Conservation (phyloP, 1,140 invertebrate genomes). For the Hypothenemus hampei region DNA sequence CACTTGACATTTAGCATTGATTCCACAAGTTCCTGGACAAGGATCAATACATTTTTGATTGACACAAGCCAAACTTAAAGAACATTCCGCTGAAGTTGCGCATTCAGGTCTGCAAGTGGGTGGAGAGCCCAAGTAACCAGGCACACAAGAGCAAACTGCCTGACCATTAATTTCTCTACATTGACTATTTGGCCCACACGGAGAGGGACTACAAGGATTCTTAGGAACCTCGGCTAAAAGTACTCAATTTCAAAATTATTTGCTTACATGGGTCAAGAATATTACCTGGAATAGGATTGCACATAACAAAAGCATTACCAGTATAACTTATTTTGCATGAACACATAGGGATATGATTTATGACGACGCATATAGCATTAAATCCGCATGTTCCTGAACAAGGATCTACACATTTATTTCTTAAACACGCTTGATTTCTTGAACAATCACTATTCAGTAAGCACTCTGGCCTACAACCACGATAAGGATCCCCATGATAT, state of each 20-base stretch:
- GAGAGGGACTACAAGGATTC: constrained; percentile 62
- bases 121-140: constrained; percentile 58
- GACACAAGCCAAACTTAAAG: constrained; percentile 59
- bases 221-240: constrained; percentile 31
- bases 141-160: constrained; percentile 61
- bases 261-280: background rate
- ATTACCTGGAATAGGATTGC: constrained; percentile 53
- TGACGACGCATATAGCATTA: constrained; percentile 60
- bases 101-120: constrained; percentile 64
- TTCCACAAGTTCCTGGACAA: constrained; percentile 61
- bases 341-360: constrained; percentile 65
- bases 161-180: constrained; percentile 58
- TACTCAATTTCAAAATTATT: background rate
- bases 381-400: constrained; percentile 62
- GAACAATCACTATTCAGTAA: constrained; percentile 64
- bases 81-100: constrained; percentile 61
- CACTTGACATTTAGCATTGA: constrained; percentile 59
- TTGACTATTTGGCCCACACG: constrained; percentile 61
- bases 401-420: constrained; percentile 61
- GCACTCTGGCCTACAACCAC: constrained; percentile 60
- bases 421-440: constrained; percentile 55
- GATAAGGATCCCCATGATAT: constrained; percentile 52
- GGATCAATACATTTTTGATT: constrained; percentile 66
- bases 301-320: constrained; percentile 62
- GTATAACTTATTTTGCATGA: constrained; percentile 57